Conservation (phyloP, 1,140 invertebrate species). For the Diabrotica virgifera region DNA sequence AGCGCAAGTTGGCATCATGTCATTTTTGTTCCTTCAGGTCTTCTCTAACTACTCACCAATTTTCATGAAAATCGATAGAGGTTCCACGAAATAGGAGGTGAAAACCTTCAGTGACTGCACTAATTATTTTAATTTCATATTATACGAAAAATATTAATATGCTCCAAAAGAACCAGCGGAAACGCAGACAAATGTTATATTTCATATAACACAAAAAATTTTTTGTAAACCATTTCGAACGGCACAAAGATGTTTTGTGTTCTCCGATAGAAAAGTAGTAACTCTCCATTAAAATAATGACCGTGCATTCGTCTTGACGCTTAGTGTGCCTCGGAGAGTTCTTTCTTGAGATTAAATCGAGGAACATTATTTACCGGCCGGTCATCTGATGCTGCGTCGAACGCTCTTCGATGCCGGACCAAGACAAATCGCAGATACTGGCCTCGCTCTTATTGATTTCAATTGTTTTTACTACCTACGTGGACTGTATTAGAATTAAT, state of each 20-base stretch:
- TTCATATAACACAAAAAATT: too few relatives aligned
- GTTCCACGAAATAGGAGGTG: too few relatives aligned
- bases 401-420: neutral
- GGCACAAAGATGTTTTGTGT: neutral
- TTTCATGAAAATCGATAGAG: too few relatives aligned
- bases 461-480: slow-evolving; percentile 2
- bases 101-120: too few relatives aligned
- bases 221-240: too few relatives aligned
- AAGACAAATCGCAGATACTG: neutral
- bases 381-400: slow-evolving; percentile 1
- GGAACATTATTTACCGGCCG: slow-evolving; percentile 1
- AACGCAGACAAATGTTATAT: too few relatives aligned
- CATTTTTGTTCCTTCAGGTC: too few relatives aligned
- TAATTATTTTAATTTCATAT: too few relatives aligned
- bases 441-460: neutral
- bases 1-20: too few relatives aligned
- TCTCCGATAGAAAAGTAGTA: neutral
- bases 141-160: too few relatives aligned
- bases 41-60: too few relatives aligned
- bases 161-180: too few relatives aligned
- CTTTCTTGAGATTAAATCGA: neutral
- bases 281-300: neutral
- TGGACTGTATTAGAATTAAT: slow-evolving; percentile 2
- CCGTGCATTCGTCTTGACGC: neutral
- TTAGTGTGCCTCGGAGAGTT: neutral